Base-by-base conservation (phyloP, 2,113 vertebrate genomes). In the Laticauda colubrina region DNA sequence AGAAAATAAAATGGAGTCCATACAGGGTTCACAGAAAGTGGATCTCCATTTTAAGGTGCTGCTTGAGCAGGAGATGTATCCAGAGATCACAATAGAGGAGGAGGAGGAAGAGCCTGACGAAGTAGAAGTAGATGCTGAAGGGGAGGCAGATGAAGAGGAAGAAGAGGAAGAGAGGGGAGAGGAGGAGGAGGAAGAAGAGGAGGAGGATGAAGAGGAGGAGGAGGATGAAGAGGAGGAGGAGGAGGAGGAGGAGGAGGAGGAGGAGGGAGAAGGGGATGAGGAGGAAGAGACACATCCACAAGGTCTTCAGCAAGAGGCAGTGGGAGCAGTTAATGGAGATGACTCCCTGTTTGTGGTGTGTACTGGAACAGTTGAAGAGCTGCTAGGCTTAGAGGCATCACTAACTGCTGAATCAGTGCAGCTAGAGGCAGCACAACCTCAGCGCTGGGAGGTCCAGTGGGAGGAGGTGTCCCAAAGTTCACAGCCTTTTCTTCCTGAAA, bases 11-110 rank as follows among this genome's bases (percentile, higher is more conserved):
- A 90, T 64, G 10, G 92, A 93, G 48, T 57, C 89, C 6, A 48
- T 90, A 24, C 89, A 90, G 21, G 56, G 81, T 21, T 61, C 92
- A 2, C 24, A 56, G 2, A 56, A 90, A 3, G 56, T 93, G n/a
- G 92, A 93, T 64, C 89, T 93, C 56, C 92, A 93, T 64, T 93
- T 93, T 34, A 93, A 93, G 56, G 89, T 93, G 6, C 15, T 93
- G 75, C 92, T 93, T 51, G 92, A 87, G n/a, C 92, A 93, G 55
- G 92, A 57, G 43, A 89, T 93, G 88, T 93, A 93, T 43, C 92
- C 88, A 20, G 88, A 93, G 53, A 90, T 93, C 43, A 93, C 92
- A 29, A 93, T 93, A 75, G 90, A 91, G 29, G 89, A 93, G 18
- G 85, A 91, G 20, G 89, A 93, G 26, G 90, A 90, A 8, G 92